Conservation (phyloP, 1,140 invertebrate genomes). For the Heliconius eleuchia region DNA sequence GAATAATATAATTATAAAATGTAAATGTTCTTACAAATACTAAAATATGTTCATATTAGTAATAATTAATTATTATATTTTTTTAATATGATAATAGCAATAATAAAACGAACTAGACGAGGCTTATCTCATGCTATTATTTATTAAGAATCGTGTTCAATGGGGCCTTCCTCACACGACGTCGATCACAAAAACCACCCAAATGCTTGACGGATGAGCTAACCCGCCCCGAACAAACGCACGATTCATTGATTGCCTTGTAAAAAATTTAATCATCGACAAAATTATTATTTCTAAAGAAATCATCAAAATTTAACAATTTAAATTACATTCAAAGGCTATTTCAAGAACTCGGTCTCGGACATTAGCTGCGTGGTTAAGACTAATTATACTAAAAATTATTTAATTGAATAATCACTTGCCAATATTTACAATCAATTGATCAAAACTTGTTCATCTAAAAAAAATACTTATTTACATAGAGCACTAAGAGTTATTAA, state of each 20-base stretch:
- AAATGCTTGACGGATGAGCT: constrained; percentile 76
- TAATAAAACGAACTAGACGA: constrained; percentile 25
- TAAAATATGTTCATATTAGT: constrained; percentile 2
- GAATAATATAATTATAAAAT: too few species aligned
- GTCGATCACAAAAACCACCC: constrained; percentile 74
- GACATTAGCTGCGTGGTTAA: constrained; percentile 5
- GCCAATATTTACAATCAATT: not conserved
- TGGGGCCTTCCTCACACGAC: constrained; percentile 68
- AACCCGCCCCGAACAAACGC: constrained; percentile 71
- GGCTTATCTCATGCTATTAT: constrained; percentile 60
- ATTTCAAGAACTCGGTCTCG: constrained; percentile 14
- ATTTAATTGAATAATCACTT: constrained; percentile 11
- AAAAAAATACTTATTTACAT: constrained; percentile 10
- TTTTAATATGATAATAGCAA: not conserved
- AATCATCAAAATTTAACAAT: constrained; percentile 49
- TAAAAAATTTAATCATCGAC: constrained; percentile 76
- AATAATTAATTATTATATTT: constrained; percentile 6
- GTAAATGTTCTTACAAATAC: too few species aligned
- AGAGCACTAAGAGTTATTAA: not conserved
- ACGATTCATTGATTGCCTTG: constrained; percentile 74
- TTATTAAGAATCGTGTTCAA: constrained; percentile 69
- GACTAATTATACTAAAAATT: constrained; percentile 9
- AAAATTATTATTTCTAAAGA: constrained; percentile 67
- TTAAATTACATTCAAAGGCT: constrained; percentile 8
- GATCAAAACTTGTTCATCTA: constrained; percentile 3